phyloP scores from a whole-genome alignment of 2,888 invertebrate species.

The Branchipolynoe longqiensis region DNA sequence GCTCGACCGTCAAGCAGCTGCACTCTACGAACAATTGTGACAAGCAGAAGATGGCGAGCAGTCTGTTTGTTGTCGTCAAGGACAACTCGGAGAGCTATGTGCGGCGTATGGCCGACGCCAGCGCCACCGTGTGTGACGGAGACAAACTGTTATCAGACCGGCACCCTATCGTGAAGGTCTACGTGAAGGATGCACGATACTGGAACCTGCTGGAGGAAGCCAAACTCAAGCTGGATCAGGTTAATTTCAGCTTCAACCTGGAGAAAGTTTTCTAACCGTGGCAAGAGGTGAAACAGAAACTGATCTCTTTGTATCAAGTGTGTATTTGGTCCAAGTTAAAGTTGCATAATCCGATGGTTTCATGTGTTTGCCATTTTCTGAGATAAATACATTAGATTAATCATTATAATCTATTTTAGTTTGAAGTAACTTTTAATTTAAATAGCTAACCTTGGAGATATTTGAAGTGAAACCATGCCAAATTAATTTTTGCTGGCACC shows the following conservation, averaged over 20 bases:
- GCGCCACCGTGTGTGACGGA: conserved; percentile 11
- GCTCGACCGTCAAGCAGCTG: conserved; percentile 42
- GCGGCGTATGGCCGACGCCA: conserved; percentile 31
- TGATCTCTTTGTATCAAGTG: not conserved
- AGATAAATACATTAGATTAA: too few relatives aligned
- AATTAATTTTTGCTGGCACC: too few relatives aligned
- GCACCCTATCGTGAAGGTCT: conserved; percentile 31
- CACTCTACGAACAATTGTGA: conserved; percentile 42
- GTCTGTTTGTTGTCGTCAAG: conserved; percentile 40
- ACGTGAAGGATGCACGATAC: conserved; percentile 37
- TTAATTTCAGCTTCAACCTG: conserved; percentile 30
- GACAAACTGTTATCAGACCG: not conserved
- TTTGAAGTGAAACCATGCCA: too few relatives aligned
- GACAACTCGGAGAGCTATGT: conserved; percentile 51
- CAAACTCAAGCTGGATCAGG: conserved; percentile 36
- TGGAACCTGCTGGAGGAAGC: conserved; percentile 24
- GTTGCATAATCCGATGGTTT: too few relatives aligned
- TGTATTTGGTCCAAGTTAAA: not conserved
- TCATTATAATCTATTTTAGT: too few relatives aligned
- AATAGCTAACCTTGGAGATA: too few relatives aligned
- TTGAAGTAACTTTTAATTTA: too few relatives aligned
- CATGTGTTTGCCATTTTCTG: too few relatives aligned
- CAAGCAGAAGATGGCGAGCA: conserved; percentile 53
- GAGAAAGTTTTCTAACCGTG: conserved; percentile 19
- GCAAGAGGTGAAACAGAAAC: not conserved